Percentiles rank a stretch among this genome's conserved stretches.
Conservation (phyloP, 2,888 invertebrate genomes). For the Microctonus hyperodae region DNA sequence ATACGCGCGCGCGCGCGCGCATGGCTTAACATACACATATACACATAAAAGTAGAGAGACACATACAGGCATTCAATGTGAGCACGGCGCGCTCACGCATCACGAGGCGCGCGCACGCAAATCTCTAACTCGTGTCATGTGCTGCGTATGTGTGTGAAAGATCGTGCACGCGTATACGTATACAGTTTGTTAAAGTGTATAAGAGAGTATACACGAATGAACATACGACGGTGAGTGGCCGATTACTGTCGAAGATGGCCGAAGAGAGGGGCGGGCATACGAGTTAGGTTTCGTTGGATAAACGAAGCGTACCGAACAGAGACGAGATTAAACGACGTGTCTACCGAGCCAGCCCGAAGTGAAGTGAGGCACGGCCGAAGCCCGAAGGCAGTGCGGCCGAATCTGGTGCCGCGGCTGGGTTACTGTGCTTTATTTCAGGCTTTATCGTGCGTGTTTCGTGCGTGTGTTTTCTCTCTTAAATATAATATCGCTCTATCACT, state of each 20-base stretch:
- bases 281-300: slow-evolving; percentile 43
- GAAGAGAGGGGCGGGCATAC: slow-evolving; percentile 31
- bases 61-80: neutral
- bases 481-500: neutral
- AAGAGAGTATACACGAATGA: neutral
- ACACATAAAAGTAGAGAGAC: neutral
- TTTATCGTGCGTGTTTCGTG: slow-evolving; percentile 34
- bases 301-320: slow-evolving; percentile 52
- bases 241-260: slow-evolving; percentile 38
- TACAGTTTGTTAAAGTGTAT: neutral
- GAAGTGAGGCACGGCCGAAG: slow-evolving; percentile 43
- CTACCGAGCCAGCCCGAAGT: slow-evolving; percentile 29
- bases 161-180: neutral
- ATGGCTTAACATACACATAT: slow-evolving; percentile 1
- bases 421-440: slow-evolving; percentile 52
- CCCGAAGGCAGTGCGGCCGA: slow-evolving; percentile 48
- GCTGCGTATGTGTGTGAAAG: too few species aligned
- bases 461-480: slow-evolving; percentile 32
- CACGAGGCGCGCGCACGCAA: slow-evolving; percentile 12
- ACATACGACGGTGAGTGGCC: slow-evolving; percentile 16
- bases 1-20: slow-evolving; percentile 18
- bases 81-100: slow-evolving; percentile 19
- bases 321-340: slow-evolving; percentile 63
- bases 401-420: slow-evolving; percentile 66
- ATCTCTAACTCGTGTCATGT: neutral